phyloP scores from a whole-genome alignment of 64 coral and sea anemone genomes.

The Dendronephthya gigantea region DNA sequence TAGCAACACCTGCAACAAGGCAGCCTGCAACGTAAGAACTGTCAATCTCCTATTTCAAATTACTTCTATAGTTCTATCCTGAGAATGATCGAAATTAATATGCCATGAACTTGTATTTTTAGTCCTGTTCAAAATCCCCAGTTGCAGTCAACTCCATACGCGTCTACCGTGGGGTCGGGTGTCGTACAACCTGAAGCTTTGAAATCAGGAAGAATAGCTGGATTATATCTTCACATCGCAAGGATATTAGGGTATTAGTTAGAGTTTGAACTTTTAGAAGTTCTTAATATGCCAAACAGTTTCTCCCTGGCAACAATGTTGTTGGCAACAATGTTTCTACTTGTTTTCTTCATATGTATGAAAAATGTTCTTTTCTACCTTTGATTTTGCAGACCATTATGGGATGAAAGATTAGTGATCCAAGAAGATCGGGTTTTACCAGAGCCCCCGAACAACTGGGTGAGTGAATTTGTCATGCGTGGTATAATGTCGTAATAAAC shows the following conservation, averaged over 20 bases:
- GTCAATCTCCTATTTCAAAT: too few species aligned
- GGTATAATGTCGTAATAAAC: background rate
- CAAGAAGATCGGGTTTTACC: background rate
- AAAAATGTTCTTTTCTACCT: background rate
- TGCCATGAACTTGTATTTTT: background rate
- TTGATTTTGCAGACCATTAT: conserved; percentile 41
- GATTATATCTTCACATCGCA: conserved; percentile 69
- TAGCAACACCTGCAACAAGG: conserved; percentile 2
- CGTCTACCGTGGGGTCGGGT: conserved; percentile 46
- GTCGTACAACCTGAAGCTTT: conserved; percentile 59
- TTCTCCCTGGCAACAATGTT: too few species aligned
- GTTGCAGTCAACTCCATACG: conserved; percentile 56
- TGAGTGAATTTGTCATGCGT: background rate
- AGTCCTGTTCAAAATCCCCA: background rate
- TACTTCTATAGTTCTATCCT: too few species aligned
- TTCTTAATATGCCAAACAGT: too few species aligned
- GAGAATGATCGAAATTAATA: background rate
- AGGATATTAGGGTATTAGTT: conserved; percentile 75
- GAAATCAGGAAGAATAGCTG: conserved; percentile 80
- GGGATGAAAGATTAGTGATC: conserved; percentile 68
- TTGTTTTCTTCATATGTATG: too few species aligned
- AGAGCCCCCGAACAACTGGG: background rate
- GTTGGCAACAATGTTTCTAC: too few species aligned
- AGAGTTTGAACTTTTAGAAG: too few species aligned
- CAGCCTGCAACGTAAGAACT: background rate